Conservation (phyloP, 2,113 vertebrate species). For the Dipodomys merriami region DNA sequence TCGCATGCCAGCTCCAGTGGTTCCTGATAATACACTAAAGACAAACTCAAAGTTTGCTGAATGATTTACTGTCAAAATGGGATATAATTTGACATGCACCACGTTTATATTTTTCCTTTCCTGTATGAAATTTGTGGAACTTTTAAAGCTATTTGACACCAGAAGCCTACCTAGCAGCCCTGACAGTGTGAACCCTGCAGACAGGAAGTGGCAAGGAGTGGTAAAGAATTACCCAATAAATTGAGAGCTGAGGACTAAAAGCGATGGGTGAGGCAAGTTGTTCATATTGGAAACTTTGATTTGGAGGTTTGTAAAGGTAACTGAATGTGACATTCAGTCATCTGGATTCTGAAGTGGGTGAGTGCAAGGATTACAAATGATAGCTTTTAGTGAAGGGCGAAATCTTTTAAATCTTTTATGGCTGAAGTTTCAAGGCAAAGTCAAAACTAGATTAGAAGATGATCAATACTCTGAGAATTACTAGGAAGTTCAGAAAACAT, state of each 20-base stretch:
- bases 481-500: conserved; percentile 34
- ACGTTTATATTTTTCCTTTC: conserved; percentile 73
- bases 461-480: conserved; percentile 76
- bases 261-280: conserved; percentile 68
- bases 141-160: conserved; percentile 71
- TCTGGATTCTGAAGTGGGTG: conserved; percentile 72
- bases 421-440: conserved; percentile 78
- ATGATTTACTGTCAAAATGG: conserved; percentile 72
- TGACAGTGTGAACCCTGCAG: conserved; percentile 52
- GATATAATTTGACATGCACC: conserved; percentile 73
- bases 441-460: conserved; percentile 80
- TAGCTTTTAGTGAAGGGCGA: conserved; percentile 76
- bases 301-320: conserved; percentile 78
- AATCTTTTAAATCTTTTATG: conserved; percentile 82
- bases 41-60: conserved; percentile 59
- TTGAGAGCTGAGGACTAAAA: conserved; percentile 68
- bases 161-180: conserved; percentile 52
- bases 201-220: conserved; percentile 63
- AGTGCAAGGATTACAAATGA: conserved; percentile 77
- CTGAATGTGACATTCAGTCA: conserved; percentile 75
- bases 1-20: not conserved
- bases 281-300: conserved; percentile 80
- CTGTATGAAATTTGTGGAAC: conserved; percentile 70
- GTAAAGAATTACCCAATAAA: conserved; percentile 73
- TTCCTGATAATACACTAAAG: conserved; percentile 49